Evolutionary conservation across 2,113 vertebrate genomes (phyloP).

Genomic region (Petroica traversi): DNA sequence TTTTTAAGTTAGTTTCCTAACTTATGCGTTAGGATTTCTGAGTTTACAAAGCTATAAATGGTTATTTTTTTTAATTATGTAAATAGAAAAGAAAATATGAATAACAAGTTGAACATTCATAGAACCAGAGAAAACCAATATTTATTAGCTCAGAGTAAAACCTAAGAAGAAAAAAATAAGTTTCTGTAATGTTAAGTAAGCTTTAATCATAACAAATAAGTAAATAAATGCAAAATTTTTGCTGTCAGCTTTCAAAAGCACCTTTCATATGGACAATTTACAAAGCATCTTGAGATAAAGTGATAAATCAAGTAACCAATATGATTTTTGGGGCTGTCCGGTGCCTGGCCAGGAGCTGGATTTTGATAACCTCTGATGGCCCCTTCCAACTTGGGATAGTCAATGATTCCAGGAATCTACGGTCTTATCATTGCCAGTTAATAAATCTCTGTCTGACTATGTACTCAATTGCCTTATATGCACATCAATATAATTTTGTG

Average conservation of each 20-base stretch:
- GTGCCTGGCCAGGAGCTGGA: neutral
- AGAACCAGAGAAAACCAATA: neutral
- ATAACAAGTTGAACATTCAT: neutral
- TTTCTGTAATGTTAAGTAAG: neutral
- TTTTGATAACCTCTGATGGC: neutral
- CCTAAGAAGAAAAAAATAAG: neutral
- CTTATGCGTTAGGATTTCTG: neutral
- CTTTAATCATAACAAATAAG: neutral
- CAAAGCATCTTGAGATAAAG: neutral
- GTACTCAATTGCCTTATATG: neutral
- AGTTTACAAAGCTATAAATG: neutral
- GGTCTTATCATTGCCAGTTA: neutral
- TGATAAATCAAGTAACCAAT: neutral
- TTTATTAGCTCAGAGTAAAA: neutral
- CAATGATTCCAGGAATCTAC: neutral
- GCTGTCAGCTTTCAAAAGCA: neutral
- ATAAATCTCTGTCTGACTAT: neutral
- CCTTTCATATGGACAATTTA: neutral
- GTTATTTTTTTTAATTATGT: too few species aligned
- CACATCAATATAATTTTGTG: neutral
- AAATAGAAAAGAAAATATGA: neutral
- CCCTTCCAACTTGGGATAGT: neutral
- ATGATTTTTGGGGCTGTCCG: neutral
- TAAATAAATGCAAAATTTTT: neutral
- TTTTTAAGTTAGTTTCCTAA: neutral